Percentiles rank a stretch among this genome's conserved stretches.
These are phyloP conservation scores for Tonatia bakeri DNA, from an alignment of 2,113 vertebrate genomes.

Conservation along the genomic window DNA sequence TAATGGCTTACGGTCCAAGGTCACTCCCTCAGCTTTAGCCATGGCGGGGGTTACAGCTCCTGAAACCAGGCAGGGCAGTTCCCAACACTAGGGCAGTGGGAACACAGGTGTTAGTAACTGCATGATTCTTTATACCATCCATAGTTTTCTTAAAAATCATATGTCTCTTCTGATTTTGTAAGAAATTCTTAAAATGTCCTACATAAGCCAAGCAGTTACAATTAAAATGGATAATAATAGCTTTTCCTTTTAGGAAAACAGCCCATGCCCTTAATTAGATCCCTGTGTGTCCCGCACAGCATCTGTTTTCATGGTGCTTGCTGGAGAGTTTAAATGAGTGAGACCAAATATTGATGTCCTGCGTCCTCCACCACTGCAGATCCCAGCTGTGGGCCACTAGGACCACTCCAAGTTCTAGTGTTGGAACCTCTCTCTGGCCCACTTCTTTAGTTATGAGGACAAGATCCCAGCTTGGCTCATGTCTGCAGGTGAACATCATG, in stretches of 20 bases:
- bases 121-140: background rate
- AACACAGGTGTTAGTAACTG: background rate
- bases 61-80: too few relatives aligned
- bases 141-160: background rate
- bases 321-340: background rate
- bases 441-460: background rate
- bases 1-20: too few relatives aligned
- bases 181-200: background rate
- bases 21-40: too few relatives aligned
- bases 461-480: background rate
- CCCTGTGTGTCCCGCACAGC: rapidly evolving
- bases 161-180: background rate
- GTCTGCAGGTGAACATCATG: background rate
- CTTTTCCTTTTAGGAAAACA: conserved; percentile 24
- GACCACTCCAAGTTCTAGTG: background rate
- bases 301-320: background rate
- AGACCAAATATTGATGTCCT: background rate
- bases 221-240: background rate
- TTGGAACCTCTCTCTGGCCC: background rate
- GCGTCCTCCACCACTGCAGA: background rate
- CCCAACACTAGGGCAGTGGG: background rate
- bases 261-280: background rate
- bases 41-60: too few relatives aligned
- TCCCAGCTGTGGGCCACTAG: background rate
- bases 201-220: background rate